These are phyloP conservation scores for Halcyon leucocephala DNA, from an alignment of 2,797 vertebrate genomes.

Conservation along the genomic window DNA sequence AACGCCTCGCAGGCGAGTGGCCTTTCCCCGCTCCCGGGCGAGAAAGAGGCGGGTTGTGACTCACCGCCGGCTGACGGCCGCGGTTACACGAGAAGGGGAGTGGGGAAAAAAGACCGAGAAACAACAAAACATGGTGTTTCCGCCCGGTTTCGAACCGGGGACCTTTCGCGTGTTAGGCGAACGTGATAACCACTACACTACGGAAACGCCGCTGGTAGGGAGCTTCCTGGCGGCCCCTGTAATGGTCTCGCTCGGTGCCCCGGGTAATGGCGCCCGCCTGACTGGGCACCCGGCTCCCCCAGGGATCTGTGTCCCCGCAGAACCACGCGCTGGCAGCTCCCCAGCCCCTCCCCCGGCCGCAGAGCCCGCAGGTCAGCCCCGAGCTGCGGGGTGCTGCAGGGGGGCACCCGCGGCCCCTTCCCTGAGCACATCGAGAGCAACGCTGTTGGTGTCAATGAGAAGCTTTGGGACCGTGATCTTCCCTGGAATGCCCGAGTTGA, in stretches of 20 bases:
- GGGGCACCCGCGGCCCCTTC: not conserved
- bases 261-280: not conserved
- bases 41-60: rapidly evolving
- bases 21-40: rapidly evolving
- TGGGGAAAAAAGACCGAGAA: rapidly evolving
- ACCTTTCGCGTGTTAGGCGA: conserved; percentile 82
- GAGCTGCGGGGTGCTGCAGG: rapidly evolving
- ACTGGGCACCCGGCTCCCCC: not conserved
- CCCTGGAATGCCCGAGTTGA: no score
- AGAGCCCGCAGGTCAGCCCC: rapidly evolving
- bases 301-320: rapidly evolving
- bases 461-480: not conserved
- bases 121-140: not conserved
- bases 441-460: rapidly evolving
- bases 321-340: not conserved
- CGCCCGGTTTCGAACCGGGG: conserved; percentile 81
- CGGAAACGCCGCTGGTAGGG: not conserved
- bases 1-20: rapidly evolving
- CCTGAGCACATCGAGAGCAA: rapidly evolving
- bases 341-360: rapidly evolving
- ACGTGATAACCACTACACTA: conserved; percentile 83
- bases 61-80: rapidly evolving
- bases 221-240: rapidly evolving
- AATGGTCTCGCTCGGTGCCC: no score
- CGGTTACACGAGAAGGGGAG: rapidly evolving